Base-by-base conservation (phyloP, 2,888 invertebrate genomes). In the Drosophila acutilabella region DNA sequence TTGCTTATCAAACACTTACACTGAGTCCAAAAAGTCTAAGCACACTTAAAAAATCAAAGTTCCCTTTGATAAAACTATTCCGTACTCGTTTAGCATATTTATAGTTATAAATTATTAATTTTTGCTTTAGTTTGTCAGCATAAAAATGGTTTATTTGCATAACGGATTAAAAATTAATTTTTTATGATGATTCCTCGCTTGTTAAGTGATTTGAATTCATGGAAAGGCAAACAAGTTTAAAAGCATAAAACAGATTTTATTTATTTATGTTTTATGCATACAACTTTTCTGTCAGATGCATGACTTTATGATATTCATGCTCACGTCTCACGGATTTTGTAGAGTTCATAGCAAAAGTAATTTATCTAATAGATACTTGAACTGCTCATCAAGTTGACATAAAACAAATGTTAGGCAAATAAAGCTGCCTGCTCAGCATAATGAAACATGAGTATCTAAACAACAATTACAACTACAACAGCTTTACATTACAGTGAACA, bases 351-450 rank as follows among this genome's bases (percentile, higher is more conserved):
- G 68, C 38, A 33, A 45, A 57, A 67, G 74, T 76, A 79, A 84
- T 82, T 68, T 73, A 81, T 76, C 64, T 79, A 81, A 87, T 87
- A 64, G 88, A 71, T 76, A 81, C 67, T 82, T 78, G 81, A 84
- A 76, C 71, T 71, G 76, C 61, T 76, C 81, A 87, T 87, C 79
- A 84, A 71, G 54, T 69, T 81, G 88, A 84, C 88, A 81, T 81
- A 60, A 79, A 84, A 87, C 88, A 84, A 82, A 80, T 76, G 77
- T 70, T 79, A 58, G 68, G 69, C 76, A 64, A 30, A 30, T 70
- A 68, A 71, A 23, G 71, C 51, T 70, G 84, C 81, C 78, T 78
- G 84, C 44, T 71, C 78, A 71, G 79, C 82, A 81, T 78, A 87
- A 61, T 26, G 65, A 66, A 77, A 47, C 58, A 68, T 68, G 64